Base-by-base conservation (phyloP, 2,113 vertebrate species). In the Eptesicus fuscus region DNA sequence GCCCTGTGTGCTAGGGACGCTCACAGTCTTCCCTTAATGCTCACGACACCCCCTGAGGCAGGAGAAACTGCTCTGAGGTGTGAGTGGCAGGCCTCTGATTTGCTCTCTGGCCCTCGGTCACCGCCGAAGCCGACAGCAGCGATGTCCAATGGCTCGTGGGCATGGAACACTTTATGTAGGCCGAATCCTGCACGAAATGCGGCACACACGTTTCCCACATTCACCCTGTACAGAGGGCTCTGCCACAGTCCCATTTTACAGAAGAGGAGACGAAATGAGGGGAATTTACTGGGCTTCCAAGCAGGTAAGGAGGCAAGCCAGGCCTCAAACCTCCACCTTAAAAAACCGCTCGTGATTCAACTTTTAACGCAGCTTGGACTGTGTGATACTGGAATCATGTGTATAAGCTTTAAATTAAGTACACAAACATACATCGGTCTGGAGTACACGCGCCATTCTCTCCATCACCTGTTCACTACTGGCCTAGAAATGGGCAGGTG, bases 321-420 rank as follows among this genome's bases (percentile, higher is more conserved):
- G 88, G 63, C 74, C 22, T 67, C 37, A 3, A 30, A 47, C 35
- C 20, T 79, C 67, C 71, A 61, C 67, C 70, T 83, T 14, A 23
- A 16, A 20, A 18, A 11, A 4, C 17, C 1, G 4, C 74, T 51
- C 25, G 9, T 9, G 23, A 73, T 35, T 79, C 53, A 23, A 14
- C 47, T 25, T 1, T 40, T 4, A 13, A 4, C 42, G 17, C 25
- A 12, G 40, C 35, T 4, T 37, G 77, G 65, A n/a, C 40, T 9
- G 12, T 3, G 12, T 77, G 44, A 59, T 20, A 49, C 56, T 63
- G 35, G 37, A 67, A 47, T 86, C 79, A 22, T 83, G 53, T 17
- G 14, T 88, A 51, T 25, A 74, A 84, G 71, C 63, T 67, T 71
- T 88, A 84, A 90, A 92, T 85, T 42, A n/a, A 74, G 83, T 65